Evolutionary conservation across 2,888 invertebrate species (phyloP).

Genomic region (Eudasyphora cyanicolor): DNA sequence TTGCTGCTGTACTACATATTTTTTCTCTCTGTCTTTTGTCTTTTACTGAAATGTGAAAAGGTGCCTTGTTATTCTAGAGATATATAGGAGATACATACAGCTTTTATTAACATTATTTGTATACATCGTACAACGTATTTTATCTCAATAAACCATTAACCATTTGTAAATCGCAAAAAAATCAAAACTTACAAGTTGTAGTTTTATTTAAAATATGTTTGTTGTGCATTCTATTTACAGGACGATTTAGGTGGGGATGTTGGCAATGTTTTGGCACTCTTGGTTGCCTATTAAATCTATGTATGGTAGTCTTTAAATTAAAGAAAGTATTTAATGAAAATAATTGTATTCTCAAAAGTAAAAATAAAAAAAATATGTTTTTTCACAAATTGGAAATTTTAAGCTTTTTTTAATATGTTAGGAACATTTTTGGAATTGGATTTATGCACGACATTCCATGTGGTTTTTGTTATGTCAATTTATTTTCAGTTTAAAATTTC

Average conservation of each 20-base stretch:
- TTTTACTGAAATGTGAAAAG: background rate
- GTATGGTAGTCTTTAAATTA: slow-evolving; percentile 2
- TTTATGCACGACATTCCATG: too few relatives aligned
- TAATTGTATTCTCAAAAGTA: background rate
- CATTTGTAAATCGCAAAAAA: background rate
- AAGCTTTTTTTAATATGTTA: too few relatives aligned
- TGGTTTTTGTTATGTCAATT: too few relatives aligned
- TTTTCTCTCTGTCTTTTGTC: background rate
- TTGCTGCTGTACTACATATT: background rate
- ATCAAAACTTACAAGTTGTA: slow-evolving; percentile 29
- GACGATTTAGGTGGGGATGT: slow-evolving; percentile 86
- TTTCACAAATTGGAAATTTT: too few relatives aligned
- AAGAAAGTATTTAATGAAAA: background rate
- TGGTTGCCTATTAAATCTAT: slow-evolving; percentile 73
- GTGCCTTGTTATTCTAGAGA: slow-evolving; percentile 3
- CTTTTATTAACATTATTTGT: background rate
- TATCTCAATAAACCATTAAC: background rate
- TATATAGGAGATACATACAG: too few relatives aligned
- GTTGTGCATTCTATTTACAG: slow-evolving; percentile 78
- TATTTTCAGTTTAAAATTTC: too few relatives aligned
- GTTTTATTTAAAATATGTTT: slow-evolving; percentile 43
- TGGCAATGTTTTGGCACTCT: slow-evolving; percentile 83
- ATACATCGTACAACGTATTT: background rate
- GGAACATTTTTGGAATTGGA: too few relatives aligned
- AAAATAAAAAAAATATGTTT: too few relatives aligned